Conservation (phyloP, 2,797 vertebrate species). For the Erithacus rubecula region DNA sequence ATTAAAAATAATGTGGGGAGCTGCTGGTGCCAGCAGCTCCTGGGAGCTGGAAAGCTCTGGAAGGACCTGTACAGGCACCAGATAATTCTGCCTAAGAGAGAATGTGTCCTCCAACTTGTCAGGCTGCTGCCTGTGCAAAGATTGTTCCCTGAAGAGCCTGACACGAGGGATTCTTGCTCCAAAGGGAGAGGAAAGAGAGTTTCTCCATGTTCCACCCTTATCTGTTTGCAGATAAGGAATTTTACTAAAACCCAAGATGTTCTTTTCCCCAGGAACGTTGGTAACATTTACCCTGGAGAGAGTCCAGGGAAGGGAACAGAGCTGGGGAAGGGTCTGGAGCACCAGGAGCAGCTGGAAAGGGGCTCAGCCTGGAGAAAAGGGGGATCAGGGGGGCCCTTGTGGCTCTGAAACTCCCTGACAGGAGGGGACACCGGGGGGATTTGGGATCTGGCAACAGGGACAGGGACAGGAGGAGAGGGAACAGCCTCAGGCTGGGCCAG, state of each 20-base stretch:
- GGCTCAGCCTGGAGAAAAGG: not conserved
- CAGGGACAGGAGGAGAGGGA: too few species aligned
- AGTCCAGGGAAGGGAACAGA: not conserved
- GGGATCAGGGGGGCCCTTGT: not conserved
- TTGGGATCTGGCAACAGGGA: not conserved
- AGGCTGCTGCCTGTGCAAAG: not conserved
- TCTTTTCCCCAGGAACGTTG: accelerated
- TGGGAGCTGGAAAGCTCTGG: not conserved
- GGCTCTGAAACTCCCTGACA: not conserved
- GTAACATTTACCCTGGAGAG: accelerated
- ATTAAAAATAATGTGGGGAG: not conserved
- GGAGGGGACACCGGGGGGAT: not conserved
- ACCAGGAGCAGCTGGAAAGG: accelerated
- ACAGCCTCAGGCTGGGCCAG: too few species aligned
- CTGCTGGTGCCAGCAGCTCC: not conserved
- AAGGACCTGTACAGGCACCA: not conserved
- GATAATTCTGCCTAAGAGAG: not conserved
- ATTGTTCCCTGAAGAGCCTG: not conserved
- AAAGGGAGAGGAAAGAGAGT: not conserved
- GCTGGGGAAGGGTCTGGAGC: not conserved
- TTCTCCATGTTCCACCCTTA: not conserved
- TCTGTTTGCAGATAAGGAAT: not conserved
- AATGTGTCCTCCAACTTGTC: not conserved
- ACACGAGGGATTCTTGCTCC: accelerated
- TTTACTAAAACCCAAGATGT: accelerated